phyloP scores from a whole-genome alignment of 2,888 invertebrate genomes.

The Cantharis nigra region DNA sequence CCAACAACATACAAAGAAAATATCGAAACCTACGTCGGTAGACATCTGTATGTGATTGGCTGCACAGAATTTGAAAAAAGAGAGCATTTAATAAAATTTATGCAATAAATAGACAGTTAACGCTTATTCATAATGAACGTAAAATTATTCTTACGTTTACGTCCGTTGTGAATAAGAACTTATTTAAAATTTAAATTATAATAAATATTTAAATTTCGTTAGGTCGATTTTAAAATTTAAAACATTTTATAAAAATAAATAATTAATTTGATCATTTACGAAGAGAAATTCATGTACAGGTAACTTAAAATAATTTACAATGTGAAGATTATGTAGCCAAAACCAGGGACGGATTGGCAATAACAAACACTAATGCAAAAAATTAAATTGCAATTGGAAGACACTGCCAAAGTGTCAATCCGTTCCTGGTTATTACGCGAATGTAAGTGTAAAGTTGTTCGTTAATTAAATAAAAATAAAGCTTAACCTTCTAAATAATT shows the following conservation, averaged over 20 bases:
- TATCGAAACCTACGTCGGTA: neutral
- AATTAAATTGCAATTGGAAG: neutral
- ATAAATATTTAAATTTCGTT: neutral
- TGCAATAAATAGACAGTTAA: neutral
- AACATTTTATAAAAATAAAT: neutral
- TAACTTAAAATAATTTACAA: neutral
- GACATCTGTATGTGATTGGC: constrained; percentile 8
- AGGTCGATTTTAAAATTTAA: neutral
- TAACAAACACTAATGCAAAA: neutral
- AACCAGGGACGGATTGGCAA: neutral
- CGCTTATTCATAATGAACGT: too few species aligned
- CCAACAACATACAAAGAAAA: constrained; percentile 16
- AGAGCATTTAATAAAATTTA: neutral
- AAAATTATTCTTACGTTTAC: too few species aligned
- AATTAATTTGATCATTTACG: neutral
- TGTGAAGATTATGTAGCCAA: neutral
- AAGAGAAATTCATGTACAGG: neutral
- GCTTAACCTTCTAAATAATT: neutral
- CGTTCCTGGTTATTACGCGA: neutral
- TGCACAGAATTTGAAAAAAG: neutral
- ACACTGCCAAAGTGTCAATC: neutral
- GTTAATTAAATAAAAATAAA: neutral
- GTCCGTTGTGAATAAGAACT: too few species aligned
- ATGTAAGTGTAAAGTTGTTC: neutral
- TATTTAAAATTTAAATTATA: neutral